Percentiles rank a stretch among this genome's conserved stretches.
Conservation (phyloP, 2,113 vertebrate genomes). For the Platanista minor region DNA sequence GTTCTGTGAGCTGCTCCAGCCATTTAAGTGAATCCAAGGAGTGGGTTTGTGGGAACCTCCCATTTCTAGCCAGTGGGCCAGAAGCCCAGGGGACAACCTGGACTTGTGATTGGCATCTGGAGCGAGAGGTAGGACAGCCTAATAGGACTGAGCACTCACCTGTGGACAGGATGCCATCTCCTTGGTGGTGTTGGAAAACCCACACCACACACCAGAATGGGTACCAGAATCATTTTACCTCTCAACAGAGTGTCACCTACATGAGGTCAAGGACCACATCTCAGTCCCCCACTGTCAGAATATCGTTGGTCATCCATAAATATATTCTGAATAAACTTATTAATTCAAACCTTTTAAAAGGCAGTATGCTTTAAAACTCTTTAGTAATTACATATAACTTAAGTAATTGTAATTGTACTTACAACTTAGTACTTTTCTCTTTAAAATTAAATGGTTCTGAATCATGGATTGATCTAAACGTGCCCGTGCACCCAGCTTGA, state of each 20-base stretch:
- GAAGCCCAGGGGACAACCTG: background rate
- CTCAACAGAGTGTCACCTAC: background rate
- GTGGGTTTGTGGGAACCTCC: background rate
- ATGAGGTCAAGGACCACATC: background rate
- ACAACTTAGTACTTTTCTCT: background rate
- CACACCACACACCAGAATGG: background rate
- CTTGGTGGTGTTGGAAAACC: background rate
- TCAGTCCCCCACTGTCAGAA: background rate
- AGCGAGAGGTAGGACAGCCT: no score
- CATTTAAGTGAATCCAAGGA: background rate
- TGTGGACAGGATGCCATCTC: no score
- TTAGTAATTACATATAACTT: background rate
- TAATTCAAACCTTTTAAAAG: background rate
- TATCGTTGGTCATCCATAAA: background rate
- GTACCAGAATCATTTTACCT: background rate
- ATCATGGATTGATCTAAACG: background rate
- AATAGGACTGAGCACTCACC: background rate
- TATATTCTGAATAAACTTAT: background rate
- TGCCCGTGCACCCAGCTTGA: background rate
- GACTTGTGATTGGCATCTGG: background rate
- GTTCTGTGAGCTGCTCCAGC: background rate
- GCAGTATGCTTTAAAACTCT: background rate
- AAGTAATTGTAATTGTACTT: background rate
- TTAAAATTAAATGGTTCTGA: background rate
- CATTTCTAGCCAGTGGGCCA: background rate